These are phyloP conservation scores for Mobula birostris DNA, from an alignment of 2,113 vertebrate species.

Conservation along the genomic window DNA sequence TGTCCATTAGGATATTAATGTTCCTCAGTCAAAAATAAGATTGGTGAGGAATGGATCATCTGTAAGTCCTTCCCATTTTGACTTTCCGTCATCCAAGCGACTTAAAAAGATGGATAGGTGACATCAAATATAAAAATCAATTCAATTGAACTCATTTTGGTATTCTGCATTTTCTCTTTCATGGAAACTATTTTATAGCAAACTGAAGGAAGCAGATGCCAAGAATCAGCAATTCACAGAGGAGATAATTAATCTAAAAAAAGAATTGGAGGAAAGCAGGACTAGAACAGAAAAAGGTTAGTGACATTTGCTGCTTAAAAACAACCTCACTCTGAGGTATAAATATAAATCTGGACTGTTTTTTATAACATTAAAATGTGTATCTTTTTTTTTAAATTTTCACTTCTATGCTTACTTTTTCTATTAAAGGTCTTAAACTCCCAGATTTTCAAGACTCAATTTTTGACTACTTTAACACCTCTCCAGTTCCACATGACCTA, in stretches of 20 bases:
- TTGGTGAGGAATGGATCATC: not conserved
- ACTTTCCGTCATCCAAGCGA: not conserved
- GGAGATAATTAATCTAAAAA: slow-evolving; percentile 79
- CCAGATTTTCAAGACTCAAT: slow-evolving; percentile 91
- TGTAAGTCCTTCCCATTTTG: not conserved
- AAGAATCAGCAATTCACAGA: slow-evolving; percentile 70
- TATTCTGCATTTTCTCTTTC: not conserved
- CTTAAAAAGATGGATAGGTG: not conserved
- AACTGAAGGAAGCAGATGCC: slow-evolving; percentile 80
- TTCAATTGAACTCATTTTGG: not conserved
- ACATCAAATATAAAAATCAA: not conserved
- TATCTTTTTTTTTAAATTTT: not conserved
- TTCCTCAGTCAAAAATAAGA: not conserved
- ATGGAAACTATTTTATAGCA: slow-evolving; percentile 56
- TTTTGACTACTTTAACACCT: slow-evolving; percentile 96
- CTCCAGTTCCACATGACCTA: slow-evolving; percentile 85
- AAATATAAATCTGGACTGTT: not conserved
- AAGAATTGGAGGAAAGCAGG: slow-evolving; percentile 79
- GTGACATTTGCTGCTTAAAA: slow-evolving; percentile 16
- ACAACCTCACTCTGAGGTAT: not conserved
- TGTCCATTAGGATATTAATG: not conserved
- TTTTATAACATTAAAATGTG: not conserved
- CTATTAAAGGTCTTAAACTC: slow-evolving; percentile 75
- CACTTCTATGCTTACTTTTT: slow-evolving; percentile 33
- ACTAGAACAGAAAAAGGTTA: slow-evolving; percentile 74